Conservation (phyloP, 1,140 invertebrate species). For the Caenorhabditis tropicalis region DNA sequence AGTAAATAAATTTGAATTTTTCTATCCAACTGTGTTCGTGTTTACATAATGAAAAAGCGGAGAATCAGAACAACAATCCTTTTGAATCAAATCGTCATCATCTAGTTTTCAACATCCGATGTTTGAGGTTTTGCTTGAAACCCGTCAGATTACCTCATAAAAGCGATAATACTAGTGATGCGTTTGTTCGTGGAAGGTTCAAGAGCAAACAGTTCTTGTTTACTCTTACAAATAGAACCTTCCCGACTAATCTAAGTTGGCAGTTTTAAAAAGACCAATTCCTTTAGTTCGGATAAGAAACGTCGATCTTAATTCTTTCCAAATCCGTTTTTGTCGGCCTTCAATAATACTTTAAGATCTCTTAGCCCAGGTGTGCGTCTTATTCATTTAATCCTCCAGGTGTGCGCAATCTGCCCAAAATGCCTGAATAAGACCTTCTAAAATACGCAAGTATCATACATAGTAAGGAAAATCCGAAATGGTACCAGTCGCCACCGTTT, state of each 20-base stretch:
- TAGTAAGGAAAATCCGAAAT: background rate
- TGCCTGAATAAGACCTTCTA: background rate
- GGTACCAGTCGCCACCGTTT: slow-evolving; percentile 31
- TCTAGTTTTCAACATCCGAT: background rate
- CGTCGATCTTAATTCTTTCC: background rate
- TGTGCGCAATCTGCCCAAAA: background rate
- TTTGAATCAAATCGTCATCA: background rate
- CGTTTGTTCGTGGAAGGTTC: slow-evolving; percentile 10
- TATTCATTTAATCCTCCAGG: slow-evolving; percentile 6
- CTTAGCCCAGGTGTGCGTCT: background rate
- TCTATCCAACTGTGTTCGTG: background rate
- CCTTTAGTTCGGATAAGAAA: background rate
- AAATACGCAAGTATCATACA: background rate
- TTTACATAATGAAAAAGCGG: background rate
- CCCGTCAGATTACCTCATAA: slow-evolving; percentile 6
- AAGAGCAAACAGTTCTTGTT: slow-evolving; percentile 35
- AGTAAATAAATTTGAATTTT: slow-evolving; percentile 29
- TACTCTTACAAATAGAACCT: background rate
- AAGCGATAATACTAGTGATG: background rate
- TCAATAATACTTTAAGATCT: background rate
- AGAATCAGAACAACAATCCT: slow-evolving; percentile 9
- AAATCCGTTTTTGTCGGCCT: background rate
- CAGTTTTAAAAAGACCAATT: background rate
- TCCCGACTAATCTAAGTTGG: background rate
- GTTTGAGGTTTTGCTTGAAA: slow-evolving; percentile 22